Percentiles rank a stretch among this genome's conserved stretches.
Conservation (phyloP, 2,113 vertebrate species). For the Urocynchramus pylzowi region DNA sequence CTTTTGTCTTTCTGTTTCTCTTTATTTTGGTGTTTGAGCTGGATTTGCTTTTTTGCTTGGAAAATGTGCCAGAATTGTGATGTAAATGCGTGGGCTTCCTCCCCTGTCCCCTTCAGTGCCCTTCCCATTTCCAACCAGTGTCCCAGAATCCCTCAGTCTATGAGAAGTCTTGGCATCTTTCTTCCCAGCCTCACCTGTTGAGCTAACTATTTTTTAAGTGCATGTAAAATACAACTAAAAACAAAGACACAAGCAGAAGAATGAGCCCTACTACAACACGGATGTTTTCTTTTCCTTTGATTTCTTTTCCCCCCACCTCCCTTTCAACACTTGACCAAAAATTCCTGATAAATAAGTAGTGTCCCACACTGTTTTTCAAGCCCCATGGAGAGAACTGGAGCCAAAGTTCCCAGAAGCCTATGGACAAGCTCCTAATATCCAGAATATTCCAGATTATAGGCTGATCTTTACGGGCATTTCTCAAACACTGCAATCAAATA, state of each 20-base stretch:
- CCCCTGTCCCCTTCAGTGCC: background rate
- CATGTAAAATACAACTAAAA: slow-evolving; percentile 49
- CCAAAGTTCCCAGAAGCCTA: background rate
- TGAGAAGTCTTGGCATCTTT: slow-evolving; percentile 51
- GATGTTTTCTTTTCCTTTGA: slow-evolving; percentile 9
- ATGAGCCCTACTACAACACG: slow-evolving; percentile 5
- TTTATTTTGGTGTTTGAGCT: slow-evolving; percentile 37
- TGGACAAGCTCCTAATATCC: background rate
- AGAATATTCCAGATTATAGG: background rate
- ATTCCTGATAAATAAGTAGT: background rate
- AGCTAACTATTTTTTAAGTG: slow-evolving; percentile 45
- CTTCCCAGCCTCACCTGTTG: background rate
- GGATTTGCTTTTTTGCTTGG: slow-evolving; percentile 75
- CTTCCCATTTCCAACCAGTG: slow-evolving; percentile 7
- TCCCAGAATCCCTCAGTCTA: slow-evolving; percentile 41
- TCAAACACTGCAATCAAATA: background rate
- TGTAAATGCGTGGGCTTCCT: slow-evolving; percentile 79
- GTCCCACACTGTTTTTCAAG: background rate
- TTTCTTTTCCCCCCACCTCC: background rate
- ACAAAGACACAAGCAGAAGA: slow-evolving; percentile 52
- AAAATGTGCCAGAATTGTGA: slow-evolving; percentile 84
- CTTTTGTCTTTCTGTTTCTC: background rate
- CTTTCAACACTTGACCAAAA: background rate
- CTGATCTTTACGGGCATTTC: background rate
- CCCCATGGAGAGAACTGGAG: background rate